phyloP scores from a whole-genome alignment of 2,888 invertebrate genomes.

The Harpagoxenus sublaevis region DNA sequence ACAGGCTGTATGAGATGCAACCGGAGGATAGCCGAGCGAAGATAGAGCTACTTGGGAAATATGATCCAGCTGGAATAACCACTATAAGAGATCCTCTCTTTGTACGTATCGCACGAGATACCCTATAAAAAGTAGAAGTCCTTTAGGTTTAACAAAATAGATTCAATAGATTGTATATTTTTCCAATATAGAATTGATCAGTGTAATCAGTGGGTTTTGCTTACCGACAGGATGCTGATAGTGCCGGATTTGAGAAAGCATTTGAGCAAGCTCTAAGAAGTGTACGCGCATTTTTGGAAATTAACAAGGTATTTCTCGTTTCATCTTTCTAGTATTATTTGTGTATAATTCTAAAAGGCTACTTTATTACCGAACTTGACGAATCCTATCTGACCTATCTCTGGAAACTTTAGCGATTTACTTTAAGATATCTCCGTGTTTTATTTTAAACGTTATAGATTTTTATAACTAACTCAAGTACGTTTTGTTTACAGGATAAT shows the following conservation, averaged over 20 bases:
- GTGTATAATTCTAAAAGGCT: background rate
- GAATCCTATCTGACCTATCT: background rate
- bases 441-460: background rate
- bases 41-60: constrained; percentile 93
- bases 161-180: constrained; percentile 1
- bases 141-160: background rate
- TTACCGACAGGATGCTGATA: constrained; percentile 88
- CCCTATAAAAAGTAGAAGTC: background rate
- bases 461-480: background rate
- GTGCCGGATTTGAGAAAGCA: constrained; percentile 92
- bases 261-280: constrained; percentile 91
- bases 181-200: constrained; percentile 28
- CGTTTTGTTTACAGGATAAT: constrained; percentile 24
- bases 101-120: constrained; percentile 87
- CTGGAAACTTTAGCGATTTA: background rate
- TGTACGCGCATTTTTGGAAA: constrained; percentile 89
- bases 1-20: constrained; percentile 88
- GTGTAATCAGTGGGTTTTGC: constrained; percentile 46
- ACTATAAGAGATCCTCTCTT: constrained; percentile 97
- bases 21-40: constrained; percentile 90
- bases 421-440: background rate
- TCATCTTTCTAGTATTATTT: background rate
- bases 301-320: constrained; percentile 8
- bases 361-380: background rate
- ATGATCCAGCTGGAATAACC: constrained; percentile 92